Evolutionary conservation across 2,797 vertebrate species (phyloP), one percentile per base, ranked within the genome.

Genomic region (Garrulus glandarius): DNA sequence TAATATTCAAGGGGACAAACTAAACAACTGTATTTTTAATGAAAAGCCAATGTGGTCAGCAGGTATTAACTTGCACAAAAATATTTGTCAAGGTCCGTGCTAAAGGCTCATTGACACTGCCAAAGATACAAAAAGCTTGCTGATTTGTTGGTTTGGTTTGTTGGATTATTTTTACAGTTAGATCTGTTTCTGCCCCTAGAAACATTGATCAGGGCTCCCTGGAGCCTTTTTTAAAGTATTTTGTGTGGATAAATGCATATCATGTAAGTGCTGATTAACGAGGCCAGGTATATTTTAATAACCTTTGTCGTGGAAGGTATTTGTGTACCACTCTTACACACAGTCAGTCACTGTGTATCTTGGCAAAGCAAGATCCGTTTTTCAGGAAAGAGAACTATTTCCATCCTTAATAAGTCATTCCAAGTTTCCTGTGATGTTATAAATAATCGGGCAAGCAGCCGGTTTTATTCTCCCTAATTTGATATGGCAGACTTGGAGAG

Each of bases 391-490:
- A 97, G 95, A 97, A 94, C 94, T 98, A 97, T 98, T 98, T 98
- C 97, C 96, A 97, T 97, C 95, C 97, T 97, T 98, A 98, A 97
- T 98, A 98, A 98, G 97, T 97, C 97, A 95, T 97, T 98, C 94
- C 93, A 97, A 96, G 96, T 98, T 98, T 98, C 97, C 97, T 97
- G 96, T 97, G 97, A 98, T 97, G 97, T 98, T 98, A 98, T 98
- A 98, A 98, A 98, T 98, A 98, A 98, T 96, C 34, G 6, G 71
- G 92, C 80, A 96, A 97, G 92, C 96, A 97, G 97, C 94, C 70
- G 44, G 92, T 96, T 98, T 98, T 98, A 97, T 98, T 98, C 95
- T 96, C 57, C 92, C 95, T 98, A 97, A 98, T 98, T 97, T 96
- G 96, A 98, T 98, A 97, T 87, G 97, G 94, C 97, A 98, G 96